Base-by-base conservation (phyloP, 2,797 vertebrate species). In the Rhynchonycteris naso region DNA sequence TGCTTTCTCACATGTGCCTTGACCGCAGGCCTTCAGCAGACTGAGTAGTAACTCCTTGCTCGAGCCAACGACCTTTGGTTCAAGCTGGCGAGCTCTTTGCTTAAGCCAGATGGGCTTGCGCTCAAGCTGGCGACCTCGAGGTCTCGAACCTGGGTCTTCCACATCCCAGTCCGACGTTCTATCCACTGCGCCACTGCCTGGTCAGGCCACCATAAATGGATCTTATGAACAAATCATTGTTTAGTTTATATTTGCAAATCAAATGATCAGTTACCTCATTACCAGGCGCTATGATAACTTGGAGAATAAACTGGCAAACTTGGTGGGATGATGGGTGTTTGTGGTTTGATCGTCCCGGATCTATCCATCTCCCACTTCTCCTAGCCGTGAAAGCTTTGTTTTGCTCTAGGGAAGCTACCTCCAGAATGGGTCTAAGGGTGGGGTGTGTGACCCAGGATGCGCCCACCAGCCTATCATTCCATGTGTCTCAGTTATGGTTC, bases 201-300 rank as follows among this genome's bases (percentile, higher is more conserved):
- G n/a, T n/a, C n/a, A n/a, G n/a, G n/a, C n/a, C n/a, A 78, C 61
- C 26, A 38, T 81, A 87, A 93, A 63, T 94, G 58, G 83, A 90
- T 58, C 22, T 52, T 79, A 85, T 21, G 81, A 21, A 79, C 56
- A 91, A 84, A 82, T 33, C n/a, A 56, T 1, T 68, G 61, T 54
- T 80, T 43, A 59, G 3, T 8, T 4, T 66, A 86, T 74, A 63
- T 83, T 5, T 85, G 33, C 30, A 90, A 94, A 90, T 10, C 79
- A 76, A 94, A 63, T 3, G 11, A 50, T 94, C 43, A 75, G 50
- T 84, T 88, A 65, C 54, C 65, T 78, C n/a, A 35, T 61, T 88
- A 65, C 26, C 4, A 54, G 52, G 69, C 61, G 61, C 43, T 14
- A n/a, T 21, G 76, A 65, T 26, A 66, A 95, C 28, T 94, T 54